Base-by-base conservation (phyloP, 2,888 invertebrate genomes). In the Andrena flavipes region DNA sequence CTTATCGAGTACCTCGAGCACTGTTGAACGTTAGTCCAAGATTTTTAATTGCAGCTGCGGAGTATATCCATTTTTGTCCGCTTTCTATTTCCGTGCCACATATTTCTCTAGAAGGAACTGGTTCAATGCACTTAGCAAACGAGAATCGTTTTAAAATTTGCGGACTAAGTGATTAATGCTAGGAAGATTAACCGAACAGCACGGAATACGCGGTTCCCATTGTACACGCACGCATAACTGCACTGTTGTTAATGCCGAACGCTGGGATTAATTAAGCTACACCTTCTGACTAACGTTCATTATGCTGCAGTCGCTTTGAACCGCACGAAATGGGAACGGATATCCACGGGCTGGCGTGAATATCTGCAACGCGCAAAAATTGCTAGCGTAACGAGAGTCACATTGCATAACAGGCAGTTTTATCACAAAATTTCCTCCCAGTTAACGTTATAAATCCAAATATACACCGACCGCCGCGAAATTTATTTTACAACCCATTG, bases 211-310 rank as follows among this genome's bases (percentile, higher is more conserved):
- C 20, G 30, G 42, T 51, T 54, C 10, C 64, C 13, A 7, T 7
- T 16, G 30, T 8, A 4, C 35, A 26, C 33, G 1, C 26, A 42
- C 51, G n/a, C 29, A 63, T 2, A 23, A 60, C 10, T 16, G 42
- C 29, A 71, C 30, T 26, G 60, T 42, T 48, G 42, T 49, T 73
- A 59, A 60, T 51, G 56, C 30, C 29, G 20, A 79, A 72, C 72
- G 51, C 35, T 30, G 16, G n/a, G n/a, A 29, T 65, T 68, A 74
- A 80, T 80, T 74, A 68, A 67, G 29, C 74, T 48, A 33, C 26
- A 42, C 23, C 29, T 62, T 49, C n/a, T 59, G 54, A 67, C 48
- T 51, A 70, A 26, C 54, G 56, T 62, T 42, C 23, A 49, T 62
- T 35, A 73, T 26, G 64, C 63, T 5, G 30, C 42, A 30, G 60